A percentile compares a stretch with the other conserved stretches of the same genome.
Conservation (phyloP, 2,797 vertebrate genomes). For the Caiman crocodilus region DNA sequence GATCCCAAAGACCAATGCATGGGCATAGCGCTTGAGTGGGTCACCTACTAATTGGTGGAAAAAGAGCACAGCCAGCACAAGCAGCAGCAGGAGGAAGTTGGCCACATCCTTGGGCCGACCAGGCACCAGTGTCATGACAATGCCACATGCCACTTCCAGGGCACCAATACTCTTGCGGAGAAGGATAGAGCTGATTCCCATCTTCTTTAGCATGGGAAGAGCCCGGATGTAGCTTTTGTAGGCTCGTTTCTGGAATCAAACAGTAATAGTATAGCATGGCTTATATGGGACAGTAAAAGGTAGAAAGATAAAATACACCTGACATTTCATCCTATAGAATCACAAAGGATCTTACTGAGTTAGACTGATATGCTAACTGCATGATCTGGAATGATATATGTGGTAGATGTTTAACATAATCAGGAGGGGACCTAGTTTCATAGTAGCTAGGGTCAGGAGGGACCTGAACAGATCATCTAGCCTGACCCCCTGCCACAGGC, state of each 20-base stretch:
- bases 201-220: constrained; percentile 93
- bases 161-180: constrained; percentile 97
- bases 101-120: constrained; percentile 96
- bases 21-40: constrained; percentile 96
- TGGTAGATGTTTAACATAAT: background rate
- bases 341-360: background rate
- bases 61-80: constrained; percentile 96
- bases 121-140: constrained; percentile 95
- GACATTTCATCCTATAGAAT: background rate
- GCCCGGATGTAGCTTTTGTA: constrained; percentile 99
- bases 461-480: too few relatives aligned
- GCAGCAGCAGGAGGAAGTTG: constrained; percentile 95
- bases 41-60: constrained; percentile 99
- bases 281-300: background rate
- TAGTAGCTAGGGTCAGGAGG: too few relatives aligned
- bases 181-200: constrained; percentile 95
- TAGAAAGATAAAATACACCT: background rate
- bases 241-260: constrained; percentile 92
- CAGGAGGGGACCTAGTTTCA: background rate
- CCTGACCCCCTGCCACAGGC: too few relatives aligned
- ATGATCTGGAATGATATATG: background rate
- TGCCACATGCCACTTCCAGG: constrained; percentile 94
- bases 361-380: fast-evolving
- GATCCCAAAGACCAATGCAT: constrained; percentile 98
- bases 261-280: background rate